Evolutionary conservation across 2,113 vertebrate genomes (phyloP), one percentile per base, ranked within the genome.

Genomic region (Oncorhynchus gorbuscha): DNA sequence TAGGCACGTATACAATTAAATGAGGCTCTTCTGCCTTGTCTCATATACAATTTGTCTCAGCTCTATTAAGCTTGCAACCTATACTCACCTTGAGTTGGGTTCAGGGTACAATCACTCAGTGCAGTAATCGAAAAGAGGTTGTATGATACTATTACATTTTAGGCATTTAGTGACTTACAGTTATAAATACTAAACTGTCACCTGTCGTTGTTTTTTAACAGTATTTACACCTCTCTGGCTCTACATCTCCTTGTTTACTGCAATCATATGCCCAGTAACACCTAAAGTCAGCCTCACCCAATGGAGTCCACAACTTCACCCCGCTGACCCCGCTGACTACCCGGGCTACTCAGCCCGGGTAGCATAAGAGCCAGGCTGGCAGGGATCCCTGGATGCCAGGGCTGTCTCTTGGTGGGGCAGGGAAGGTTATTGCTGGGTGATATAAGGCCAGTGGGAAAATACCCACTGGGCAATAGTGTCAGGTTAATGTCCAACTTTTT

Each of bases 1-100:
- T 71, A 24, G 77, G 74, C 80, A 77, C 51, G 77, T 79, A 71
- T 74, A 12, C 20, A 39, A 79, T 80, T 45, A 78, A 77, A 79
- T 12, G 64, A 81, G 12, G n/a, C n/a, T 58, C 51, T 58, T 66
- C 24, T 66, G 64, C 26, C 13, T 32, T 32, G 1, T 32, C 26
- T 9, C 28, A 35, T 68, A 5, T 32, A 12, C 3, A 24, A 30
- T 28, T 61, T 68, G 14, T 30, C 11, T 68, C 12, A 68, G 16
- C 26, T 66, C 4, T 66, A 66, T 66, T 13, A 13, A 65, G 5
- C 51, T 18, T 13, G 51, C 18, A 39, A 12, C 5, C 51, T 58
- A 13, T 18, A 58, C 18, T 58, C 51, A 58, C 51, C 14, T 58
- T 18, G 51, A 58, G 51, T 0, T 13, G 18, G 16, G 51, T 58